phyloP scores from a whole-genome alignment of 2,888 invertebrate genomes.

The Tolmerus cingulatus region DNA sequence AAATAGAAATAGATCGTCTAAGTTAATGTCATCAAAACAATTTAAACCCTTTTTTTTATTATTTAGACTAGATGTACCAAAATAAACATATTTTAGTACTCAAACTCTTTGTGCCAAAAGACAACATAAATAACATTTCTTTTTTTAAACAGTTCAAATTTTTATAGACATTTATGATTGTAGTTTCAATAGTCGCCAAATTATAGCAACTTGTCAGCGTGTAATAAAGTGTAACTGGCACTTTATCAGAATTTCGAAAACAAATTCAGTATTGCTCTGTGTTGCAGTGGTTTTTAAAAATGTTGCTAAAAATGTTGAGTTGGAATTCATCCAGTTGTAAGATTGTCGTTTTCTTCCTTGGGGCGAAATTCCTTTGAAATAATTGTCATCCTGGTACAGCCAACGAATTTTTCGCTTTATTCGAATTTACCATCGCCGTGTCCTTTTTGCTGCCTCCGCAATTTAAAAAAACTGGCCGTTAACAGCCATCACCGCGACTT shows the following conservation, averaged over 20 bases:
- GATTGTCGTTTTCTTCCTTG: background rate
- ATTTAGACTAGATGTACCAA: too few species aligned
- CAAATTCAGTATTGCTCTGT: background rate
- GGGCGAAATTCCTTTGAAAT: background rate
- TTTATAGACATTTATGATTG: too few species aligned
- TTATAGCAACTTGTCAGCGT: background rate
- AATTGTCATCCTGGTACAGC: background rate
- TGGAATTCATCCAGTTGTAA: background rate
- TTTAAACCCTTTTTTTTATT: too few species aligned
- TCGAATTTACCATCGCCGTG: background rate
- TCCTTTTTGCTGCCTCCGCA: background rate
- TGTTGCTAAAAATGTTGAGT: background rate
- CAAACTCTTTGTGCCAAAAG: too few species aligned
- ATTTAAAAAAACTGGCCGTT: background rate
- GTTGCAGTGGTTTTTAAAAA: background rate
- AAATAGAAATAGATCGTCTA: too few species aligned
- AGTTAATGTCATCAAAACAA: too few species aligned
- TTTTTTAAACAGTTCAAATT: too few species aligned
- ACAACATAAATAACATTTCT: too few species aligned
- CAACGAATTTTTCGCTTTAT: background rate
- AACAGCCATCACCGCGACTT: background rate
- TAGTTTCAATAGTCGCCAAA: too few species aligned
- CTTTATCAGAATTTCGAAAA: background rate
- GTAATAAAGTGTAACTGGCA: background rate
- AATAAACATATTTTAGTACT: too few species aligned